A percentile compares a stretch with the other conserved stretches of the same genome.
Evolutionary conservation across 2,888 invertebrate species (phyloP).

Genomic region (Ophion obscuratus): DNA sequence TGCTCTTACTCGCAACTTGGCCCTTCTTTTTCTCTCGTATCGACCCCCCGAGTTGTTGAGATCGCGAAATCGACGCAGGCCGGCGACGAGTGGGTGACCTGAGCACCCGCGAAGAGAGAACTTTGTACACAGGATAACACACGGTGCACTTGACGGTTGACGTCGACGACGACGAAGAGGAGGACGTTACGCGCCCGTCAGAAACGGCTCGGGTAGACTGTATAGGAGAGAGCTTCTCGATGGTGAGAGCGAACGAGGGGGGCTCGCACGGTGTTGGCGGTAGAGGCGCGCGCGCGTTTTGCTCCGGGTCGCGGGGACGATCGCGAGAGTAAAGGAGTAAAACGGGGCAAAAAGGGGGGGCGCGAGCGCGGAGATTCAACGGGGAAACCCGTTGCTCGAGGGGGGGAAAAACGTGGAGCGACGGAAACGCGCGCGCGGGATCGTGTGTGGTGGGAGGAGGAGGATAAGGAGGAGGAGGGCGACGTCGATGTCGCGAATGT

Average conservation of each 20-base stretch:
- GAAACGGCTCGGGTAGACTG: slow-evolving; percentile 71
- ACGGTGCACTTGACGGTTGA: slow-evolving; percentile 34
- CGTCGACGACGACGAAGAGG: slow-evolving; percentile 35
- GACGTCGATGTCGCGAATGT: slow-evolving; percentile 46
- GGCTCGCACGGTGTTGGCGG: slow-evolving; percentile 58
- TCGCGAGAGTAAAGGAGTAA: slow-evolving; percentile 61
- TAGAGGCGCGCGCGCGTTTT: slow-evolving; percentile 66
- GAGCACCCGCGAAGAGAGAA: not conserved
- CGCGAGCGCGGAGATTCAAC: slow-evolving; percentile 55
- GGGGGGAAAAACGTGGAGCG: slow-evolving; percentile 66
- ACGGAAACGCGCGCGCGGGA: slow-evolving; percentile 53
- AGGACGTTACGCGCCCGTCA: slow-evolving; percentile 62
- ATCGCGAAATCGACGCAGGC: not conserved
- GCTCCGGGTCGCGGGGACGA: slow-evolving; percentile 57
- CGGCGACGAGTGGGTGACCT: not conserved
- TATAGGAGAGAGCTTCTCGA: slow-evolving; percentile 65
- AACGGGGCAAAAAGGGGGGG: slow-evolving; percentile 58
- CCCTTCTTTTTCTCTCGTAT: not conserved
- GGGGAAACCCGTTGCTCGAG: slow-evolving; percentile 63
- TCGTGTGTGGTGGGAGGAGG: slow-evolving; percentile 64
- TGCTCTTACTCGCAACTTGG: not conserved
- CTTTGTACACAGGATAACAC: not conserved
- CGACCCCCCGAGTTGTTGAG: not conserved
- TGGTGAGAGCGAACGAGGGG: slow-evolving; percentile 44
- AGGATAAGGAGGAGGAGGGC: slow-evolving; percentile 85